Base-by-base conservation (phyloP, 1,140 invertebrate genomes). In the Stegodyphus mimosarum region DNA sequence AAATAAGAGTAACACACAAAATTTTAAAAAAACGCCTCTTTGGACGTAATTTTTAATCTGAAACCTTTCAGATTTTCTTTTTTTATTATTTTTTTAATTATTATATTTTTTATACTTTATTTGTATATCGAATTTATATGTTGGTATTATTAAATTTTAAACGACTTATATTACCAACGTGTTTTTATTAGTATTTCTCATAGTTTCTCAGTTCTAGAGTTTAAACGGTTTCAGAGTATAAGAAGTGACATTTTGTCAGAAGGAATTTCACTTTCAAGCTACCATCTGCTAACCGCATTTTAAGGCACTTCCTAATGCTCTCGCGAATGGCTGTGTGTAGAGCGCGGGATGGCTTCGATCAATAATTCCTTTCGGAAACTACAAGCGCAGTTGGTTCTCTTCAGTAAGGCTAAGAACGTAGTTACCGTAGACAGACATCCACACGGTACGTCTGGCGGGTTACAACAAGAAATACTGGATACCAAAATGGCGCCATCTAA, bases 401-500 rank as follows among this genome's bases (percentile, higher is more conserved):
- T 50, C 69, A 71, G 69, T 50, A 71, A 71, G 69, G 33, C 33
- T 7, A 71, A 71, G 69, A 71, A 18, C 50, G 9, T 48, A 51
- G 33, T 10, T 48, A 50, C 5, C 69, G 33, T 49, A 71, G 69
- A 71, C 69, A 71, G 33, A 11, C 18, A 71, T 71, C 49, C 49
- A 51, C 33, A 51, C 69, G 5, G 33, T 50, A 50, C 69, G 69
- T 71, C 69, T 71, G 10, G 49, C 55, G 55, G 15, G 55, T 60
- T 9, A 4, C 9, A 11, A 5, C 5, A 10, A 2, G 6, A 50
- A 71, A 13, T 49, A 13, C 49, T 11, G n/a, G 33, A 71, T 33
- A 18, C 33, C 69, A 71, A 71, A 71, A 71, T 71, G 69, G 69
- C 69, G 33, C n/a, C 69, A 11, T 71, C 69, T 13, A 50, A 71